Evolutionary conservation across 2,888 invertebrate genomes (phyloP), one percentile per base, ranked within the genome.

Genomic region (Cyclophora albipunctata): DNA sequence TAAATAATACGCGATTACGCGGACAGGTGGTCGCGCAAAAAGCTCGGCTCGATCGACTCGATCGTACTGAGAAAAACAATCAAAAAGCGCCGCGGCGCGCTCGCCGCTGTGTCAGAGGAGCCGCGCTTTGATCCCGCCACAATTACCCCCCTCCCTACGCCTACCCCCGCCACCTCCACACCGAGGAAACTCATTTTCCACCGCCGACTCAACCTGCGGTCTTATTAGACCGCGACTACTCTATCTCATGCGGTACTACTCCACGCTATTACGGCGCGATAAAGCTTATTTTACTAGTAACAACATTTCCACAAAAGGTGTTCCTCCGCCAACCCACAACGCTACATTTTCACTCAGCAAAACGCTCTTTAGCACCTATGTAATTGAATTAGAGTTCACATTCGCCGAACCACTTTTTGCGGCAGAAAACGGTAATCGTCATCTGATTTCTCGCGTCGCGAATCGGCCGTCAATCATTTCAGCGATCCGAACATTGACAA

Each of bases 131-230:
- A 78, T 78, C 80, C 72, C 65, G 73, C 73, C 71, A 78, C 82
- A 81, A 84, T 83, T 84, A 83, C 78, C 67, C 71, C 71, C 62
- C 58, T 37, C 55, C 60, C 60, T 62, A 61, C 63, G 33, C 62
- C 63, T 62, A 59, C 59, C 57, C 62, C 60, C 61, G 59, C 58
- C 60, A 56, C 52, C 46, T 53, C 49, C 59, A 57, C 58, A 69
- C 68, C 72, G 75, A 78, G 85, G 83, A 87, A 86, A 86, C 85
- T 85, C 86, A 87, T 86, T 87, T 87, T 83, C 86, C 85, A 81
- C 78, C 81, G 73, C 74, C 78, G 71, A 78, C 75, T 75, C 75
- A 79, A 77, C 78, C 80, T 71, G 76, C 74, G 78, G 79, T 77
- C 81, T 85, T 85, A 84, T 85, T 85, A 85, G 77, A 71, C 64